Evolutionary conservation across 2,888 invertebrate species (phyloP).

Genomic region (Cephus runcator): DNA sequence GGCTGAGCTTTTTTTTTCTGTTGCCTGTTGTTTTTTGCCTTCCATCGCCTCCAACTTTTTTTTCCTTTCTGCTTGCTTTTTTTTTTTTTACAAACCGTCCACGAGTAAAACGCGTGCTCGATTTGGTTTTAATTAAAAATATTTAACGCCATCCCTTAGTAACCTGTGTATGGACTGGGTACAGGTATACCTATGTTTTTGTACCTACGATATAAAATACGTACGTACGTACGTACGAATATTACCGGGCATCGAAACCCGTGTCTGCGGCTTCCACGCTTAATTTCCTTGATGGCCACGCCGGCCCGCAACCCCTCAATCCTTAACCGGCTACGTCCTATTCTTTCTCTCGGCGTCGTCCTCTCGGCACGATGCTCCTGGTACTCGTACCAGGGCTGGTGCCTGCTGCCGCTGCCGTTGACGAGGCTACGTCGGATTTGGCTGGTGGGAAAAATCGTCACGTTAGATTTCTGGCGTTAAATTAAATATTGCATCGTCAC

Average conservation of each 20-base stretch:
- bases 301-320: background rate
- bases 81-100: background rate
- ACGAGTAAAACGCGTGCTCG: conserved; percentile 29
- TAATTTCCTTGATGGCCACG: conserved; percentile 50
- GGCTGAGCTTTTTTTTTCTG: conserved; percentile 10
- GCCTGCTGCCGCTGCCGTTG: background rate
- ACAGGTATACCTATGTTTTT: background rate
- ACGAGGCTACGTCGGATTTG: background rate
- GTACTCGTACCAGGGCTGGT: background rate
- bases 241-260: conserved; percentile 37
- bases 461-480: conserved; percentile 15
- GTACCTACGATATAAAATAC: background rate
- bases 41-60: background rate
- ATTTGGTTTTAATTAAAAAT: conserved; percentile 56
- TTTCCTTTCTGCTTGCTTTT: background rate
- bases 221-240: conserved; percentile 33
- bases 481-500: conserved; percentile 34
- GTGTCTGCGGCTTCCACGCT: conserved; percentile 50
- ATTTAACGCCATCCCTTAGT: conserved; percentile 41
- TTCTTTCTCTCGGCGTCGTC: background rate
- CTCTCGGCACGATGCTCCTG: background rate
- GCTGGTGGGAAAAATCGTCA: conserved; percentile 6
- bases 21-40: background rate
- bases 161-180: background rate
- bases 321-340: background rate